phyloP scores from a whole-genome alignment of 2,888 invertebrate genomes.

The Vesta saturnalis region DNA sequence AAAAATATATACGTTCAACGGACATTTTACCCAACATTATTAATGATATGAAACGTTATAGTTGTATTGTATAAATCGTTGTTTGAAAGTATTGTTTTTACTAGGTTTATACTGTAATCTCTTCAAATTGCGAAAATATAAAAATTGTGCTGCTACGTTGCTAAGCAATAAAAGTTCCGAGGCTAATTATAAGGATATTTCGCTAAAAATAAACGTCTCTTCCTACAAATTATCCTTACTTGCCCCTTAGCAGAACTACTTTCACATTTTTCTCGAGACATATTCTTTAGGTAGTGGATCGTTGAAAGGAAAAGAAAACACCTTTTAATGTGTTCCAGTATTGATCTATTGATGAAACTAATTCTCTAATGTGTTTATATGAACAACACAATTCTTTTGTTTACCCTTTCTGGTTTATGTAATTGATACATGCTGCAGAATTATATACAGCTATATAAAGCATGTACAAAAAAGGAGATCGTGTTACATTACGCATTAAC shows the following conservation, averaged over 20 bases:
- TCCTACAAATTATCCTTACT: conserved; percentile 24
- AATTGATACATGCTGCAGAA: conserved; percentile 24
- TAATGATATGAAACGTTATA: no score
- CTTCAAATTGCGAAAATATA: no score
- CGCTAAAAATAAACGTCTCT: conserved; percentile 19
- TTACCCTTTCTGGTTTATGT: conserved; percentile 13
- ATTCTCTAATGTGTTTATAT: conserved; percentile 29
- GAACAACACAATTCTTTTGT: conserved; percentile 1
- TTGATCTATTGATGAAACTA: conserved; percentile 15
- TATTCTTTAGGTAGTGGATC: background rate
- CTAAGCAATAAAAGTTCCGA: conserved; percentile 27
- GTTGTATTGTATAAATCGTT: no score
- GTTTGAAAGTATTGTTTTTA: no score
- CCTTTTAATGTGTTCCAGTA: conserved; percentile 1
- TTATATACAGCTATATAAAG: conserved; percentile 6
- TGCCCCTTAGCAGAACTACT: background rate
- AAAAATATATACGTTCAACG: no score
- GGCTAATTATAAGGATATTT: conserved; percentile 24
- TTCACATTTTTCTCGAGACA: background rate
- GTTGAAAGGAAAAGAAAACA: background rate
- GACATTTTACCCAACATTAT: no score
- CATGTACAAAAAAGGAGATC: conserved; percentile 15
- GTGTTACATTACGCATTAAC: conserved; percentile 27
- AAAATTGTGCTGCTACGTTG: conserved; percentile 16
- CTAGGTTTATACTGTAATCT: no score